Percentiles rank a stretch among this genome's conserved stretches.
phyloP scores from a whole-genome alignment of 2,888 invertebrate species.

The Nomada hirtipes region DNA sequence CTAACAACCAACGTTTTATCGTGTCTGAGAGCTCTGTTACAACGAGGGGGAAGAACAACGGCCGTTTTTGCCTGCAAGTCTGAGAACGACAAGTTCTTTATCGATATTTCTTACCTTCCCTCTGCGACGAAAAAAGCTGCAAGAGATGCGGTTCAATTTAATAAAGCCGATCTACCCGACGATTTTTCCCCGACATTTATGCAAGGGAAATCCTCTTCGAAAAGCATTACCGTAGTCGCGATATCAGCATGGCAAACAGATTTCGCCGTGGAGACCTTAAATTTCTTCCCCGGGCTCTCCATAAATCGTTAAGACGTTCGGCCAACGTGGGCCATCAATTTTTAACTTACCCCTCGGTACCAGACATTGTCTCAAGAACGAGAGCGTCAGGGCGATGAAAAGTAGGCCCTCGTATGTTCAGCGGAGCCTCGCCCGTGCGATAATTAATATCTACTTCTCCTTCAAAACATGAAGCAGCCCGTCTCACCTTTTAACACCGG shows the following conservation, averaged over 20 bases:
- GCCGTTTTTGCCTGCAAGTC: background rate
- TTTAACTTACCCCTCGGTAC: background rate
- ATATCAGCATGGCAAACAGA: constrained; percentile 13
- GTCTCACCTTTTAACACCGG: too few relatives aligned
- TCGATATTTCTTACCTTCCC: background rate
- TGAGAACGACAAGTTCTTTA: background rate
- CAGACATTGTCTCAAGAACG: background rate
- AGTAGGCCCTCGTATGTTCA: too few relatives aligned
- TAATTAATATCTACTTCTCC: background rate
- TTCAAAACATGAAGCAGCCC: background rate
- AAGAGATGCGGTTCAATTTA: constrained; percentile 1
- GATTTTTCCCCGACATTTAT: background rate
- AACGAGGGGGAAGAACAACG: constrained; percentile 6
- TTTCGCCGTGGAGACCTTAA: constrained; percentile 14
- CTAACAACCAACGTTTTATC: constrained; percentile 27
- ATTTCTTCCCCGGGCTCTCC: background rate
- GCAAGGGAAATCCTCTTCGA: background rate
- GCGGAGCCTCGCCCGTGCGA: background rate
- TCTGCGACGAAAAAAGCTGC: background rate
- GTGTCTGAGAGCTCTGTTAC: constrained; percentile 29
- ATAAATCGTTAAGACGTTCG: constrained; percentile 4
- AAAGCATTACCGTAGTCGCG: constrained; percentile 12
- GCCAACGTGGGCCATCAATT: constrained; percentile 13
- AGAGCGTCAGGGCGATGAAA: background rate
- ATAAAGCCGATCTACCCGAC: background rate